Base-by-base conservation (phyloP, 2,888 invertebrate genomes). In the Cepaea hortensis region DNA sequence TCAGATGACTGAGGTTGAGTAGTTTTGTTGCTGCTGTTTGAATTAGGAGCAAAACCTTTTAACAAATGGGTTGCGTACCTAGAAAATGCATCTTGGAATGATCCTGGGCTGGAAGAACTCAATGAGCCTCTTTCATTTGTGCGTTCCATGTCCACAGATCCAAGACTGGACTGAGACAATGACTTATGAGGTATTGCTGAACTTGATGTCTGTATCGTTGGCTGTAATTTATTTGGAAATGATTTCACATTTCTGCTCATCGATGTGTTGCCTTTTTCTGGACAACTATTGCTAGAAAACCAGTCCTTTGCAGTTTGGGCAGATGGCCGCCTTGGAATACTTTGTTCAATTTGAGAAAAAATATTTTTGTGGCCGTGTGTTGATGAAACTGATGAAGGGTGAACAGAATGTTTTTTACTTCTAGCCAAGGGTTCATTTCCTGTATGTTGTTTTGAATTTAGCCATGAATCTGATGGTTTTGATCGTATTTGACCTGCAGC, bases 291-390 rank as follows among this genome's bases (percentile, higher is more conserved):
- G 15, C 23, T 11, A n/a, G 62, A 55, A 15, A 62, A 65, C 15
- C 6, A 15, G 13, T 35, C n/a, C 79, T 62, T 79, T 11, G 18
- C 15, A 3, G 61, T 20, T 18, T 77, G n/a, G 20, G 79, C 18
- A 18, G 79, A 35, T 18, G 15, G 3, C 61, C 15, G 35, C 18
- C 15, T 35, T 35, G 79, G 23, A 79, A 79, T 35, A 35, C 62
- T 79, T 35, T 62, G 61, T 18, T 62, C 35, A 79, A 62, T 46
- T 79, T 79, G 4, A 35, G 62, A 62, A 62, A 79, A 79, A 79
- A 62, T 79, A 79, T 79, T 62, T 62, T 79, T 79, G 35, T 61
- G 77, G 3, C 23, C 6, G 35, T 15, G 79, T 3, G 23, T 13
- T 3, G 23, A 55, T n/a, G 61, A 23, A 35, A 62, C 15, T 62